A percentile compares a stretch with the other conserved stretches of the same genome.
Conservation (phyloP, 2,888 invertebrate species). For the Erebia palarica region DNA sequence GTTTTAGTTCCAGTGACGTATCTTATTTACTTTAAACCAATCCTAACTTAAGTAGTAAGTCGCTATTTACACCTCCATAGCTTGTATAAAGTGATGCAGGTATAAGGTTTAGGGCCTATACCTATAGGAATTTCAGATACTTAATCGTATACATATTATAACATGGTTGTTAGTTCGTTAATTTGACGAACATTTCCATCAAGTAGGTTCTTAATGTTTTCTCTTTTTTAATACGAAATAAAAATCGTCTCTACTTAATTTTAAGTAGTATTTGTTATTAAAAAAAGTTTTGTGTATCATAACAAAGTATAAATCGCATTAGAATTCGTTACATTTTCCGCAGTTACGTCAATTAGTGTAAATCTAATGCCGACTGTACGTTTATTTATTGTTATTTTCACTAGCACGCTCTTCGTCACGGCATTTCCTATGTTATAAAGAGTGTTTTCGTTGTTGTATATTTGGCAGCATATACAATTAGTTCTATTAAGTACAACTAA, state of each 20-base stretch:
- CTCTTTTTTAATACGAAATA: not conserved
- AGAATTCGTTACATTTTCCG: not conserved
- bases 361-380: constrained; percentile 19
- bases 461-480: constrained; percentile 11
- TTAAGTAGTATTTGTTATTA: not conserved
- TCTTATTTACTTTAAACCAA: too few species aligned
- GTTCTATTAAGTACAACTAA: constrained; percentile 5
- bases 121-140: too few species aligned
- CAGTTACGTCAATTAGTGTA: constrained; percentile 15
- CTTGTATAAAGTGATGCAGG: too few species aligned
- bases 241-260: not conserved
- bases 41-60: too few species aligned
- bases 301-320: not conserved
- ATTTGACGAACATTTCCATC: not conserved
- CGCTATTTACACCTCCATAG: too few species aligned
- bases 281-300: not conserved
- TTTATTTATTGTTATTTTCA: constrained; percentile 22
- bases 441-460: constrained; percentile 5
- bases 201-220: not conserved
- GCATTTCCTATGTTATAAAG: constrained; percentile 17
- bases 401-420: constrained; percentile 4
- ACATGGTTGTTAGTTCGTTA: not conserved
- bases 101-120: too few species aligned
- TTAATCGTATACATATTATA: too few species aligned
- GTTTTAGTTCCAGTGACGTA: too few species aligned